Evolutionary conservation across 2,888 invertebrate species (phyloP).

Genomic region (Ephialtes manifestator): DNA sequence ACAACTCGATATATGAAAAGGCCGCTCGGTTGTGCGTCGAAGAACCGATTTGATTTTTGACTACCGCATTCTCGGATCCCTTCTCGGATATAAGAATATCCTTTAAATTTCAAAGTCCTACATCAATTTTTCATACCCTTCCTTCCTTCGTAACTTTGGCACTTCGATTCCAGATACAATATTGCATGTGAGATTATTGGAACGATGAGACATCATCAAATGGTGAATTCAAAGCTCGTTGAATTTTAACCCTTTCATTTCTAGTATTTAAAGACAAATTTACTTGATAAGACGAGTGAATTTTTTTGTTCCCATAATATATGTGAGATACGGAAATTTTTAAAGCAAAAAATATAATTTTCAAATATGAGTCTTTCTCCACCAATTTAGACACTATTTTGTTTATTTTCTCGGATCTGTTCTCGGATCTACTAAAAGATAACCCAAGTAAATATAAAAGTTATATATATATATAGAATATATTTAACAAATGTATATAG

Average conservation of each 20-base stretch:
- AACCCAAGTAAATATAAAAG: no score
- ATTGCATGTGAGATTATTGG: not conserved
- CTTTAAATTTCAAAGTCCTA: slow-evolving; percentile 14
- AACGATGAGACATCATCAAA: slow-evolving; percentile 1
- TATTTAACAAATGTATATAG: no score
- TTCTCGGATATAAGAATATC: slow-evolving; percentile 12
- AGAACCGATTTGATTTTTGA: slow-evolving; percentile 59
- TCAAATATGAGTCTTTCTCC: no score
- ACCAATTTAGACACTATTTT: no score
- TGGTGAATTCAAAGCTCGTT: not conserved
- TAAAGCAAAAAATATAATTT: no score
- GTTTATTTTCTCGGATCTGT: no score
- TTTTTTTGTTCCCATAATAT: no score
- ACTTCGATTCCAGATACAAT: slow-evolving; percentile 16
- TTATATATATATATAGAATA: no score
- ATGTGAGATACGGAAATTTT: no score
- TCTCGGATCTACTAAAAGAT: no score
- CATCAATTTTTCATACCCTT: slow-evolving; percentile 48
- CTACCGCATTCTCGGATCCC: slow-evolving; percentile 38
- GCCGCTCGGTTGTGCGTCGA: slow-evolving; percentile 31
- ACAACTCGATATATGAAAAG: slow-evolving; percentile 29
- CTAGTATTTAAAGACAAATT: not conserved
- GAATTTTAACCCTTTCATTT: not conserved
- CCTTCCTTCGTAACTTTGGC: slow-evolving; percentile 20
- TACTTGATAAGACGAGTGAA: no score